phyloP scores from a whole-genome alignment of 2,797 vertebrate genomes.

The Xerus rutilus region DNA sequence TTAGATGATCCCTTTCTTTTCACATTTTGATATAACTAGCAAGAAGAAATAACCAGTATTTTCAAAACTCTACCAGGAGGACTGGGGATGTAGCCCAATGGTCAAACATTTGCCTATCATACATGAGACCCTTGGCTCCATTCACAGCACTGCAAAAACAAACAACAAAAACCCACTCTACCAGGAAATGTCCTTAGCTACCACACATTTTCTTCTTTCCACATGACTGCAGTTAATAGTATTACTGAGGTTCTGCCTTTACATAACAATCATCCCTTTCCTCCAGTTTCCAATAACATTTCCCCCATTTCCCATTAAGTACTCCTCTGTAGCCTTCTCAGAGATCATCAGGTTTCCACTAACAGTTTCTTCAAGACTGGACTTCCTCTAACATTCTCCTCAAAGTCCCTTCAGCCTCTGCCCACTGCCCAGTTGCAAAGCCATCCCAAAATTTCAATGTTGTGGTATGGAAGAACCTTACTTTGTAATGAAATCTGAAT shows the following conservation, averaged over 20 bases:
- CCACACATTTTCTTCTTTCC: slow-evolving; percentile 9
- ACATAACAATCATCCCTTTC: neutral
- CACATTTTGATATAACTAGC: slow-evolving; percentile 3
- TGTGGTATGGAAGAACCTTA: slow-evolving; percentile 37
- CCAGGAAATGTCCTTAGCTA: slow-evolving; percentile 25
- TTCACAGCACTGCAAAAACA: neutral
- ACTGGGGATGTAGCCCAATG: neutral
- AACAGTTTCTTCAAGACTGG: slow-evolving; percentile 6
- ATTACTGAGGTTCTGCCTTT: neutral
- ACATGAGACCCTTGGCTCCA: neutral
- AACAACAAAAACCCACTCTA: neutral
- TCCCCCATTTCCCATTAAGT: neutral
- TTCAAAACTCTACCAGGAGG: slow-evolving; percentile 19
- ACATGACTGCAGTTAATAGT: neutral
- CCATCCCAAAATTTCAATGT: neutral
- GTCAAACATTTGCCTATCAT: neutral
- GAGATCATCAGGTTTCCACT: neutral
- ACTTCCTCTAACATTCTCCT: neutral
- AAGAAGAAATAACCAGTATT: neutral
- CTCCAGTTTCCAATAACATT: neutral
- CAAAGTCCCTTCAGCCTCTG: neutral
- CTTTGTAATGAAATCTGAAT: neutral
- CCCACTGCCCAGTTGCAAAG: neutral
- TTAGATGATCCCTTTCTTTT: neutral
- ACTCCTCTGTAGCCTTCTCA: neutral